Base-by-base conservation (phyloP, 2,888 invertebrate species). In the Carcina quercana region DNA sequence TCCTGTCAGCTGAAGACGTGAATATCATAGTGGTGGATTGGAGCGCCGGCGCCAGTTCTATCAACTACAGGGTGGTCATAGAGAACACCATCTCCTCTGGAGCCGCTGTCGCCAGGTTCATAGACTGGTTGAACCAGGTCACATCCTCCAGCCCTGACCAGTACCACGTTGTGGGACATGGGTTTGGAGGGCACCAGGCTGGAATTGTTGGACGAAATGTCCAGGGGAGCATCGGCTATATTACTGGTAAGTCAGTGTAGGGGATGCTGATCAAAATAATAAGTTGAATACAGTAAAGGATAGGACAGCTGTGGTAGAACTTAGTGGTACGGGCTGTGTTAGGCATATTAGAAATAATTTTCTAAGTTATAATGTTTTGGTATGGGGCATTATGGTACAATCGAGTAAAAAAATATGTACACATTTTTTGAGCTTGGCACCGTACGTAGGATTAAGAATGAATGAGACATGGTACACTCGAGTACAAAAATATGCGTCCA, bases 11-110 rank as follows among this genome's bases (percentile, higher is more conserved):
- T 6, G 70, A 65, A 47, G 69, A 78, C 19, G 48, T 73, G 2
- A 79, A 79, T 38, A 52, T 79, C 1, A 66, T 79, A 5, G 65
- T 65, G 0, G 62, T 78, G 1, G 78, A 79, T 39, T 78, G 78
- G 78, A 67, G 66, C 28, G 38, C 39, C 2, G 74, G 71, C 2
- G 59, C 72, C 2, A 57, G 45, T 28, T 45, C 62, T 0, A 30
- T 59, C 2, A 45, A 42, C 22, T 57, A 65, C 32, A 47, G 65
- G 32, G 15, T 47, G 10, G 59, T 72, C 15, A 59, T 72, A 32
- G 30, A 37, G 4, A 66, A 71, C 41, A 52, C 76, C 7, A 47
- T 73, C 13, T 35, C 50, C 2, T 67, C 71, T 28, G 75, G 67
- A 0, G 35, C 34, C 25, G 68, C 69, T 2, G 61, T 70, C 1